A percentile compares a stretch with the other conserved stretches of the same genome.
Conservation (phyloP, 2,888 invertebrate species). For the Penaeus monodon region DNA sequence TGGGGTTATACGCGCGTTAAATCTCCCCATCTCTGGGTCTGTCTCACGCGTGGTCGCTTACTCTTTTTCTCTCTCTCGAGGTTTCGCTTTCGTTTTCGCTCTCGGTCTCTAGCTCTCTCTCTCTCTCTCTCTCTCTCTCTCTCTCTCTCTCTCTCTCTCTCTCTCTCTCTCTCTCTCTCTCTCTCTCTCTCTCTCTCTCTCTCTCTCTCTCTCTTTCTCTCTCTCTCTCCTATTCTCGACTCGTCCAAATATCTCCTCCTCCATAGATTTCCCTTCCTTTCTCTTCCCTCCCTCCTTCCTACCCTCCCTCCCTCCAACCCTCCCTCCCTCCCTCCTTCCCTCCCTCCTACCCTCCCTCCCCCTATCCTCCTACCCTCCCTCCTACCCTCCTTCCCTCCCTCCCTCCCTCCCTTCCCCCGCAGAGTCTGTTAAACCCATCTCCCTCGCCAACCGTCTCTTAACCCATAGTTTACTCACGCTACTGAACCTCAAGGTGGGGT, state of each 20-base stretch:
- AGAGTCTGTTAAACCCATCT: neutral
- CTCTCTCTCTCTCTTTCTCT: neutral
- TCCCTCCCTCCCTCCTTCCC: neutral
- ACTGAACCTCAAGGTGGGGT: too few relatives aligned
- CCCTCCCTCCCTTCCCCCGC: neutral
- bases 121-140: neutral
- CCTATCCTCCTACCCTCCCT: neutral
- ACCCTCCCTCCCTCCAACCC: neutral
- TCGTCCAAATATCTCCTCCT: too few relatives aligned
- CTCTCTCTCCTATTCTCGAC: neutral
- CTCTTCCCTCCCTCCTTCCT: neutral
- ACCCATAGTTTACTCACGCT: too few relatives aligned
- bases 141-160: neutral
- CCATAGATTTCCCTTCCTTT: neutral
- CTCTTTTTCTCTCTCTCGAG: neutral
- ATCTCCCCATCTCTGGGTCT: too few relatives aligned
- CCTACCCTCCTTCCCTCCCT: neutral
- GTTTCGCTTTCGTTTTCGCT: neutral
- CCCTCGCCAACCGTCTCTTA: neutral
- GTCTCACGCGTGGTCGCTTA: too few relatives aligned
- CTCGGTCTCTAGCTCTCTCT: neutral
- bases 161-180: neutral
- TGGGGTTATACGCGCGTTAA: too few relatives aligned
- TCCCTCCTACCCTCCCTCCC: neutral
- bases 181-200: neutral